These are phyloP conservation scores for Lagorchestes hirsutus DNA, from an alignment of 2,797 vertebrate genomes.

Conservation along the genomic window DNA sequence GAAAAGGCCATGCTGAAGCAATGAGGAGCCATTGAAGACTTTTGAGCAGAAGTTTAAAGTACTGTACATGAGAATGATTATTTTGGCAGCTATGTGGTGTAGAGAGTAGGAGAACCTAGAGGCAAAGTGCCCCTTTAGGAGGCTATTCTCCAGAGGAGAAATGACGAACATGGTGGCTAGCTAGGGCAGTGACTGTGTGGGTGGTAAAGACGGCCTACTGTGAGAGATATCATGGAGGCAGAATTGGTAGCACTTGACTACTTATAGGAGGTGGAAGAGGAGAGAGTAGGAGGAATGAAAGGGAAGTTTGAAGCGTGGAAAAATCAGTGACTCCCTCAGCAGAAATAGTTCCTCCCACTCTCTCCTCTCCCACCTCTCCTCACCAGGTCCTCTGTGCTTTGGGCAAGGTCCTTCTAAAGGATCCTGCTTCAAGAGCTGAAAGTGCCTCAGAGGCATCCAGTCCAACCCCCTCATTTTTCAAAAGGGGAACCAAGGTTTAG, in stretches of 20 bases:
- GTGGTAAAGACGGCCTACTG: not conserved
- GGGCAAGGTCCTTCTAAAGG: not conserved
- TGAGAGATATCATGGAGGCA: not conserved
- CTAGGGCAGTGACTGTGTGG: not conserved
- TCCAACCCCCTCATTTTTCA: not conserved
- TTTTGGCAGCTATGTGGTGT: not conserved
- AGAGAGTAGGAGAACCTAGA: not conserved
- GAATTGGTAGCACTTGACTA: not conserved
- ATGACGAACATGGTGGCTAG: not conserved
- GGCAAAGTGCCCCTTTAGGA: not conserved
- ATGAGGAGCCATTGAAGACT: not conserved
- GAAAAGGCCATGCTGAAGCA: not conserved
- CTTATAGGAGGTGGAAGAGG: not conserved
- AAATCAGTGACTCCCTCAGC: not conserved
- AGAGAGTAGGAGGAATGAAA: not conserved
- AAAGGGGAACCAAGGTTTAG: not conserved
- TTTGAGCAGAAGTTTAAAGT: not conserved
- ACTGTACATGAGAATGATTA: not conserved
- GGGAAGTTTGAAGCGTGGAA: not conserved
- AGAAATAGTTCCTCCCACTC: not conserved
- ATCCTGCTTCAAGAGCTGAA: not conserved
- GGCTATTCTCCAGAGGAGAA: not conserved
- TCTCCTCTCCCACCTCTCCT: not conserved
- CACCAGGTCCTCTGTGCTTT: not conserved
- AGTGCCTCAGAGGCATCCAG: not conserved